Conservation (phyloP, 2,113 vertebrate genomes). For the Alligator sinensis region DNA sequence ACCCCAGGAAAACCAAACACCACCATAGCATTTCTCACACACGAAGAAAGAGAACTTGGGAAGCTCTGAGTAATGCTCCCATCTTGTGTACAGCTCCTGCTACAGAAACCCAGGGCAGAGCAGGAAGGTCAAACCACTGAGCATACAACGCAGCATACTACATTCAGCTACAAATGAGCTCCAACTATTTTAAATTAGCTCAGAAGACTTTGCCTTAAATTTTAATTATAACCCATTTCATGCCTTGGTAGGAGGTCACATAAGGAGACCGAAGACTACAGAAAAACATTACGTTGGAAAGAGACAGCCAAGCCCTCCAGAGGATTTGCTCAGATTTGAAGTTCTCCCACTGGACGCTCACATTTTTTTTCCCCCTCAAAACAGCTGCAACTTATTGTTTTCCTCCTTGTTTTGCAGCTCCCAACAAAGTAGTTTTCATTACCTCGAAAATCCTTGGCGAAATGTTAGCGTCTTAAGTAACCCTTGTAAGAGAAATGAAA, state of each 20-base stretch:
- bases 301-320: fast-evolving
- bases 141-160: fast-evolving
- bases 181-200: background rate
- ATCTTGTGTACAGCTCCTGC: fast-evolving
- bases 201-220: background rate
- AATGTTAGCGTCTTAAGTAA: background rate
- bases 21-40: fast-evolving
- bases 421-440: constrained; percentile 43
- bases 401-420: background rate
- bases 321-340: background rate
- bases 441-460: background rate
- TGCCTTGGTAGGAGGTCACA: background rate
- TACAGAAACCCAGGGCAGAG: fast-evolving
- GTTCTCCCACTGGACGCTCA: background rate
- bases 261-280: fast-evolving
- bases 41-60: fast-evolving
- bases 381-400: background rate
- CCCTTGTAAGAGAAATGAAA: background rate
- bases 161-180: background rate
- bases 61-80: fast-evolving
- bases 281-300: background rate
- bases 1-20: background rate
- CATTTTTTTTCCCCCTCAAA: background rate
- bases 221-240: fast-evolving
- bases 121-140: fast-evolving